Percentiles rank a stretch among this genome's conserved stretches.
Evolutionary conservation across 1,140 invertebrate species (phyloP).

Genomic region (Solenopsis invicta): DNA sequence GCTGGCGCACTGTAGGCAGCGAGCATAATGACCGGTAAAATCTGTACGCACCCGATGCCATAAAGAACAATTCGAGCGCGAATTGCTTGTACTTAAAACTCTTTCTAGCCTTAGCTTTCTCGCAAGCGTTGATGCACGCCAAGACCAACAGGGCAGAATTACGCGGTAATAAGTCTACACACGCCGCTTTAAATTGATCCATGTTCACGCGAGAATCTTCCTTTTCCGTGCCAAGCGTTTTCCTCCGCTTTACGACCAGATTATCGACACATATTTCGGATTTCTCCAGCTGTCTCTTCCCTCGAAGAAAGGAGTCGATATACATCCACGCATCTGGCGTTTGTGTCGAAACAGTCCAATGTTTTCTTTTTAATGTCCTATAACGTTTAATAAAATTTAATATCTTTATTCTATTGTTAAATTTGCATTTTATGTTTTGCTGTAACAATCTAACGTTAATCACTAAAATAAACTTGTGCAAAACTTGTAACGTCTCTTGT

Average conservation of each 20-base stretch:
- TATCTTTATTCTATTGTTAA: neutral
- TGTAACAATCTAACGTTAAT: conserved; percentile 15
- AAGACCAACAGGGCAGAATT: conserved; percentile 10
- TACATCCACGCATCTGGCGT: conserved; percentile 33
- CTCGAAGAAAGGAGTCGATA: neutral
- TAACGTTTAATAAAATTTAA: neutral
- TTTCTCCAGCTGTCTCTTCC: conserved; percentile 18
- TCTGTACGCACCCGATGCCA: conserved; percentile 27
- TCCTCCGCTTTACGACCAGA: conserved; percentile 1
- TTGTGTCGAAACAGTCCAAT: conserved; percentile 40
- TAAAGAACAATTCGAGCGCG: conserved; percentile 43
- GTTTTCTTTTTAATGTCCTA: conserved; percentile 28
- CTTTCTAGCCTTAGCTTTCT: conserved; percentile 10
- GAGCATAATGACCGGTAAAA: conserved; percentile 14
- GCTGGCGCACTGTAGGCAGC: conserved; percentile 22
- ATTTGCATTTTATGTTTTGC: neutral
- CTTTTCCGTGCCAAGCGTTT: neutral
- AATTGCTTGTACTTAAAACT: conserved; percentile 24
- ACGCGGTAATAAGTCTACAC: conserved; percentile 13
- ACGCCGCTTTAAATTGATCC: conserved; percentile 35
- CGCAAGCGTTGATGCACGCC: conserved; percentile 14
- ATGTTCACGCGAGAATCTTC: neutral
- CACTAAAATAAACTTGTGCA: neutral
- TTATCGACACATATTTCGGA: neutral
- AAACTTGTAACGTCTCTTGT: neutral